Base-by-base conservation (phyloP, 1,140 invertebrate genomes). In the Asobara japonica region DNA sequence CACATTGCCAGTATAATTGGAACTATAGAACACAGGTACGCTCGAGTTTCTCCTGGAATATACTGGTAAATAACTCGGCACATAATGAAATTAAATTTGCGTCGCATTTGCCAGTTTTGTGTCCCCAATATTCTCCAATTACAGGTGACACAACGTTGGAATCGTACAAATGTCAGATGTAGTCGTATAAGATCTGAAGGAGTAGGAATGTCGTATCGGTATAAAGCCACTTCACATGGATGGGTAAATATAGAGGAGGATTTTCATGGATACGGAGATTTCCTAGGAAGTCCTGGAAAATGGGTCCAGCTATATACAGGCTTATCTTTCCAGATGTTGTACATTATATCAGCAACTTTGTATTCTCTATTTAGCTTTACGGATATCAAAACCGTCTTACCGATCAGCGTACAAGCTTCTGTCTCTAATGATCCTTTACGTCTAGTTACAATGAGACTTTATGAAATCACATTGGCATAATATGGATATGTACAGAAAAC, bases 71-170 rank as follows among this genome's bases (percentile, higher is more conserved):
- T 56, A 56, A 62, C n/a, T 29, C 25, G 27, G 27, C 11, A 11
- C 72, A 77, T 78, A 79, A 79, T 79, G 77, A 79, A 79, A 79
- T 79, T 79, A 79, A 73, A 79, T 68, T 78, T 75, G 75, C 71
- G 75, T 79, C 64, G 75, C 76, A 79, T 79, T 79, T 79, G 77
- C 68, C 71, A 74, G 76, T 60, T 69, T 77, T 78, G 75, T 71
- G 73, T 75, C 30, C n/a, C 72, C 77, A 79, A 79, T 79, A 79
- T 79, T 77, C 77, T 79, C 77, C 78, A 79, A 79, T 79, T 79
- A 79, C 76, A 72, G 75, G 27, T 30, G 31, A 62, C n/a, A 16
- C 25, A 31, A 16, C 27, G 27, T 31, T 30, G 11, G 29, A 29
- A 62, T 5, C 16, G 60, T 62, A 62, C 27, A 62, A 62, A 62